Evolutionary conservation across 2,888 invertebrate species (phyloP), one percentile per base, ranked within the genome.

Genomic region (Zygothrica quintamaculata): DNA sequence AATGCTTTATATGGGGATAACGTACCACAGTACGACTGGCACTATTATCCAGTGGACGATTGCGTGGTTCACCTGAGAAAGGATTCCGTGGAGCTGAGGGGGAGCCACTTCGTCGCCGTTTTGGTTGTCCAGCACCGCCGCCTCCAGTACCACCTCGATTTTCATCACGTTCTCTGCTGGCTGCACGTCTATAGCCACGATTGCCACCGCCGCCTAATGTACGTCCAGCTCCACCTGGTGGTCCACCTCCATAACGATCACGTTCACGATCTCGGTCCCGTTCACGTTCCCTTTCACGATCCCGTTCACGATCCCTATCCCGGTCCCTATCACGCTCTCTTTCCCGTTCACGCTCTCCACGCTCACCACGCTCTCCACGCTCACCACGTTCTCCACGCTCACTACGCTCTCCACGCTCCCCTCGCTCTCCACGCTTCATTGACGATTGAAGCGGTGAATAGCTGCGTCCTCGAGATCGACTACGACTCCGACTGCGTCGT

Each of bases 401-500:
- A n/a, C n/a, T n/a, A n/a, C n/a, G n/a, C n/a, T n/a, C n/a, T n/a
- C n/a, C n/a, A n/a, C n/a, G n/a, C n/a, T n/a, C n/a, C n/a, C n/a
- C n/a, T n/a, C n/a, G n/a, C n/a, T n/a, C 18, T 22, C 18, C 18
- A 5, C 18, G 18, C 18, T 22, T 22, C 18, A 65, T 58, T 15
- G 74, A 65, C 15, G 84, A n/a, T n/a, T n/a, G n/a, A n/a, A n/a
- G 77, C 9, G 91, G 91, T 6, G 91, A 89, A 70, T 91, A 91
- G 48, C 91, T 91, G 31, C 91, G 87, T 29, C 91, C 91, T n/a
- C 91, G 87, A 1, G 90, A 90, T 1, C 88, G 82, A 40, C 90
- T 90, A 4, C 90, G 87, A 33, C 84, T 89, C 1, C 88, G 88
- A 33, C 78, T 87, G 12, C 89, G 86, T 0, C 82, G 66, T 0